Evolutionary conservation across 64 coral and sea anemone genomes (phyloP).

Genomic region (Pachyseris speciosa): DNA sequence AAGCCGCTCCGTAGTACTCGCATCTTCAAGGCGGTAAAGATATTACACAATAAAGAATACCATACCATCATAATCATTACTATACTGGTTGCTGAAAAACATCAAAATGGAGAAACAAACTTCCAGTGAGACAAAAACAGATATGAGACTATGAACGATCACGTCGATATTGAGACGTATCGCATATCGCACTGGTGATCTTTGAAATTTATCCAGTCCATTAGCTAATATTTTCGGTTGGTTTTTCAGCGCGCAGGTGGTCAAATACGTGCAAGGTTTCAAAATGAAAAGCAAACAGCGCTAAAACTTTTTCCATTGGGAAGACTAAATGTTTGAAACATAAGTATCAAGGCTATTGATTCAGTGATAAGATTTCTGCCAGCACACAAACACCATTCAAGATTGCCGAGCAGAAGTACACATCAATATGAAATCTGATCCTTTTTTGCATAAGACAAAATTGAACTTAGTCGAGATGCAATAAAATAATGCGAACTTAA

Average conservation of each 20-base stretch:
- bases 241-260: slow-evolving; percentile 39
- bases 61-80: too few species aligned
- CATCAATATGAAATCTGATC: slow-evolving; percentile 42
- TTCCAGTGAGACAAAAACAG: neutral
- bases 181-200: slow-evolving; percentile 6
- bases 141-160: neutral
- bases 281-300: slow-evolving; percentile 44
- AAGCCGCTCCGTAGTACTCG: too few species aligned
- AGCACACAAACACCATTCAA: slow-evolving; percentile 7
- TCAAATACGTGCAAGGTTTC: slow-evolving; percentile 11
- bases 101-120: neutral
- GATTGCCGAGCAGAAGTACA: slow-evolving; percentile 21
- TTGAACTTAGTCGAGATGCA: neutral
- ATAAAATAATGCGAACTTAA: neutral
- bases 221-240: slow-evolving; percentile 58
- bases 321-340: slow-evolving; percentile 30
- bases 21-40: neutral
- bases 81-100: neutral
- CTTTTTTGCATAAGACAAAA: neutral
- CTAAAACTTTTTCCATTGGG: slow-evolving; percentile 27
- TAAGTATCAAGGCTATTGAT: slow-evolving; percentile 31
- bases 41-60: neutral
- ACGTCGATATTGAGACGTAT: neutral
- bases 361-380: neutral
- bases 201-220: neutral